Base-by-base conservation (phyloP, 2,888 invertebrate species). In the Labia minor region DNA sequence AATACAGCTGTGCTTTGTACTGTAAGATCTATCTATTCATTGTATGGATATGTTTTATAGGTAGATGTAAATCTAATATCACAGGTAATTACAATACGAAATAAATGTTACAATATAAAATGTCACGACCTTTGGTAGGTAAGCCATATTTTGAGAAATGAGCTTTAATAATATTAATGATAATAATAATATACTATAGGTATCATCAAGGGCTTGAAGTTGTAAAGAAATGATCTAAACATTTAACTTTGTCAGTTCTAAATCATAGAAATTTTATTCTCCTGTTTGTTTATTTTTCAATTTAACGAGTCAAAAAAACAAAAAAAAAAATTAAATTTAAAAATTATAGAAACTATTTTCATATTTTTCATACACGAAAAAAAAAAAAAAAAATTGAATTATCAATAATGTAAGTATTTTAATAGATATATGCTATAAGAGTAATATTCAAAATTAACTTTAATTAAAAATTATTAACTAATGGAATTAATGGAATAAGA, bases 1-100 rank as follows among this genome's bases (percentile, higher is more conserved):
- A 49, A 49, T 49, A 49, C 49, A 49, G 49, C 49, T 16, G 49
- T 3, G 49, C 49, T 49, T 49, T 49, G 49, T 49, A 49, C 49
- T 49, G 49, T 3, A 49, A 49, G 49, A 49, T 49, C 49, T 49
- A 49, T 49, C 49, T 49, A 49, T 49, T 49, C 49, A 49, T 49
- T 49, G 49, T 49, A 49, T 49, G 49, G 49, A 49, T 49, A 49
- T 49, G 49, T 49, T 49, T 49, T 49, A 49, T 49, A 49, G 49
- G 49, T 11, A 49, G 49, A 49, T 49, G 49, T 14, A 49, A 49
- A 49, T 49, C 49, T 49, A 11, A 49, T 49, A 49, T 49, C 49
- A 49, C 49, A 49, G 49, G 49, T 49, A 49, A 49, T 49, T 49
- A 49, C 49, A 49, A 49, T 49, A 49, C 49, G 49, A 8, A 49